Evolutionary conservation across 2,888 invertebrate genomes (phyloP), one percentile per base, ranked within the genome.

Genomic region (Cacoxenus indagator): DNA sequence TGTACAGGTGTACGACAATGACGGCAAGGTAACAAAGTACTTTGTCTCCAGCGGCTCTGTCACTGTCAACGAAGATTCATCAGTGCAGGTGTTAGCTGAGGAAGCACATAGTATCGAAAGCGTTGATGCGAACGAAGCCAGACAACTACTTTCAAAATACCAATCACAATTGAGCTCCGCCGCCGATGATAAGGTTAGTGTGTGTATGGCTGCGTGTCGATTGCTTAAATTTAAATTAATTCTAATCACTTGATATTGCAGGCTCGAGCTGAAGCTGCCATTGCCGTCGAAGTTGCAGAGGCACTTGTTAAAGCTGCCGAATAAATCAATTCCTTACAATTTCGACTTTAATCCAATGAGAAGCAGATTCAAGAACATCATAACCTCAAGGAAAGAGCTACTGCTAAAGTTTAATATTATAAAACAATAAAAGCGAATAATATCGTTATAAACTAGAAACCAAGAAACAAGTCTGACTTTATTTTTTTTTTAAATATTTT

Each of bases 31-130:
- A 14, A 94, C 92, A 84, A 97, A 96, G 89, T 94, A 93, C 84
- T 98, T 99, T 88, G 98, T 98, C 9, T 98, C 98, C 69, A 98
- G 98, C 81, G 99, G 99, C 68, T 96, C 97, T 22, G 91, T 99
- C 76, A 94, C 97, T 43, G 96, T 99, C 78, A 98, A 99, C 87
- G 96, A 97, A 75, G 98, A 99, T 87, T 97, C 97, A 6, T 94
- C 96, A 72, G 96, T 96, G 68, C 98, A 99, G 91, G 94, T 94
- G 65, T 89, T 99, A 75, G 98, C 98, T 37, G 98, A 99, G 89
- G 99, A 99, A 90, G 98, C 98, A 9, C 96, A 95, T 82, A 92
- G 92, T 11, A 84, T 98, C 57, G 96, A 96, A 77, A 91, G 91
- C 81, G 88, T 99, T 71, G 98, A 99, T 89, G 88, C 90, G 59